Conservation (phyloP, 2,113 vertebrate species). For the Laticauda colubrina region DNA sequence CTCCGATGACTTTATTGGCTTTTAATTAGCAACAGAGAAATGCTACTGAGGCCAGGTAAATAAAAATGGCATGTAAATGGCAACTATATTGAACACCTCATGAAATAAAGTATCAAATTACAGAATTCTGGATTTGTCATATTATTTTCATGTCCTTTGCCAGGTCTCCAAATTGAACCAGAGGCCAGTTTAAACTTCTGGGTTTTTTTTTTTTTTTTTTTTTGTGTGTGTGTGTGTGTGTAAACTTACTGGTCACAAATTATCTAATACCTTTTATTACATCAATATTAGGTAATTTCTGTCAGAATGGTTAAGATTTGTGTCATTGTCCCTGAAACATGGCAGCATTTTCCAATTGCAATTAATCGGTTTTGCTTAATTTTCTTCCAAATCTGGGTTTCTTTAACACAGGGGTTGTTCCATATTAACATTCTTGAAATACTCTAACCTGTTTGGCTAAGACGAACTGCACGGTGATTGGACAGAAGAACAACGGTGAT, state of each 20-base stretch:
- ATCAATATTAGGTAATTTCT: not conserved
- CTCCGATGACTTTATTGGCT: not conserved
- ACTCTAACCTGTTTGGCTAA: too few species aligned
- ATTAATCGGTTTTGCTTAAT: not conserved
- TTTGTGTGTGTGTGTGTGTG: not conserved
- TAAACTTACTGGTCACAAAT: not conserved
- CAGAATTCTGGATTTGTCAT: not conserved
- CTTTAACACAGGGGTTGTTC: too few species aligned
- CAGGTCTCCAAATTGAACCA: not conserved
- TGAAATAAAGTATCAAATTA: not conserved
- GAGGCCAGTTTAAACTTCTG: not conserved
- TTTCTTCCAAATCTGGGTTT: not conserved
- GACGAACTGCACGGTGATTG: too few species aligned
- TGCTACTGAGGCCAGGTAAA: not conserved
- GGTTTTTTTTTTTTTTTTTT: too few species aligned
- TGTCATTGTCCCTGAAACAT: not conserved
- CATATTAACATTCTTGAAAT: too few species aligned
- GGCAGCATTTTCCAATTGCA: not conserved
- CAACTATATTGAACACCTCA: not conserved
- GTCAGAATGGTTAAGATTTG: not conserved
- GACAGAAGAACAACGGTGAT: too few species aligned
- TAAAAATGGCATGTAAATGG: not conserved
- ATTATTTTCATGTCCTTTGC: not conserved
- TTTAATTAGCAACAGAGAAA: not conserved
- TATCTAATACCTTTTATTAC: not conserved